Evolutionary conservation across 2,797 vertebrate species (phyloP), one percentile per base, ranked within the genome.

Genomic region (Chlorospingus flavigularis): DNA sequence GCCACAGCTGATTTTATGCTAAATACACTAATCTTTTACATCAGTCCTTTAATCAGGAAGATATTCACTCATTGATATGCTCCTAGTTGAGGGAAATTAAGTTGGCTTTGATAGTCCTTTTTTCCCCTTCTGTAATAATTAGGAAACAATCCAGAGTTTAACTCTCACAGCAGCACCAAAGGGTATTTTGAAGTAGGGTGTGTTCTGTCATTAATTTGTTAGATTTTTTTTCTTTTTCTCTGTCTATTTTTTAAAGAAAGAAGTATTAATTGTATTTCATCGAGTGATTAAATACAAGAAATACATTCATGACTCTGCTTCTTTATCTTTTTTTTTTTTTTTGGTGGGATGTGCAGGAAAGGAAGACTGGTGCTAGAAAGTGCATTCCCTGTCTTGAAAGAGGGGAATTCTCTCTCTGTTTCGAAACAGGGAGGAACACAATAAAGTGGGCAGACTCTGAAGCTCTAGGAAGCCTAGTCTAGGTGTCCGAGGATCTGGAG

Each of bases 1-100:
- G 53, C 57, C 77, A 90, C 43, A 88, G 85, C 51, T 74, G 77
- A 90, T 91, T 94, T 91, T 93, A 92, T 95, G 88, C 60, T 95
- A 95, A 90, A 90, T 75, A 37, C 28, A 48, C 62, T 83, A 77
- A 91, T 90, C 74, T 95, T 81, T 90, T 94, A 51, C 60, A 92
- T 84, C 62, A 93, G 65, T 43, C 72, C 54, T 93, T 91, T 94
- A 88, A 91, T 94, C 70, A 86, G 58, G 53, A 95, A 86, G 51
- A 86, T 84, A 89, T 90, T 95, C 48, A 86, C 76, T 67, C 74
- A 87, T 75, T 78, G 51, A 76, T 91, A 48, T 61, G 20, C n/a
- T 94, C 30, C 45, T 79, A 83, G 84, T 68, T 78, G 80, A 95
- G 37, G 45, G 5, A 94, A 94, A 92, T 96, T 92, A 94, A 81